phyloP scores from a whole-genome alignment of 1,140 invertebrate species.

The Lethrus apterus region DNA sequence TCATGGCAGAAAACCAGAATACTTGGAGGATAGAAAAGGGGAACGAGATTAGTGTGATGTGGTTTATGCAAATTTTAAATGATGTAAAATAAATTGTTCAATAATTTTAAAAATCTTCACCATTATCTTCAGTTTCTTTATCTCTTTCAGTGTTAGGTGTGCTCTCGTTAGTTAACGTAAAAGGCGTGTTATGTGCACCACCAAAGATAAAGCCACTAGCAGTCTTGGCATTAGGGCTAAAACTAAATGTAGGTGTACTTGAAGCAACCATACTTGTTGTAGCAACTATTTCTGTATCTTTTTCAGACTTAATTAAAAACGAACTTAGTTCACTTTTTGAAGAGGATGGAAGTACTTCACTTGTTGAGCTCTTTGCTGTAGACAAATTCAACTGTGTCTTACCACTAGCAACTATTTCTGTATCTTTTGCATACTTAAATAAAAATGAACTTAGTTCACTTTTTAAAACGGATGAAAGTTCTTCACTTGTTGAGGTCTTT shows the following conservation, averaged over 20 bases:
- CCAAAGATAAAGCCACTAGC: constrained; percentile 44
- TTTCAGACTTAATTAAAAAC: constrained; percentile 13
- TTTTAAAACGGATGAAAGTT: constrained; percentile 1
- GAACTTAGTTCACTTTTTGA: no score
- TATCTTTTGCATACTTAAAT: constrained; percentile 10
- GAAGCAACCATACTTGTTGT: neutral
- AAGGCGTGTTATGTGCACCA: constrained; percentile 47
- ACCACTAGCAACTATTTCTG: constrained; percentile 4
- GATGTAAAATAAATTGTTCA: no score
- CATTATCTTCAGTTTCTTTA: no score
- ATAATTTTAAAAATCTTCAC: no score
- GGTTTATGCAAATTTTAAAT: no score
- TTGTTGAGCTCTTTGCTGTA: no score
- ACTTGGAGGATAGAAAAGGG: no score
- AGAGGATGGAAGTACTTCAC: no score
- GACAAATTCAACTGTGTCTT: no score
- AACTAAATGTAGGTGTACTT: constrained; percentile 39
- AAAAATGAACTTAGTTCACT: constrained; percentile 5
- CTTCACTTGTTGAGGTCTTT: neutral
- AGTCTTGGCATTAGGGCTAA: constrained; percentile 39
- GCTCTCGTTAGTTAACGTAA: constrained; percentile 53
- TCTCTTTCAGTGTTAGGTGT: no score
- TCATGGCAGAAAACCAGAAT: no score
- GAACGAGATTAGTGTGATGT: no score
- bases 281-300: neutral